Conservation (phyloP, 2,888 invertebrate species). For the Orchestes rusci region DNA sequence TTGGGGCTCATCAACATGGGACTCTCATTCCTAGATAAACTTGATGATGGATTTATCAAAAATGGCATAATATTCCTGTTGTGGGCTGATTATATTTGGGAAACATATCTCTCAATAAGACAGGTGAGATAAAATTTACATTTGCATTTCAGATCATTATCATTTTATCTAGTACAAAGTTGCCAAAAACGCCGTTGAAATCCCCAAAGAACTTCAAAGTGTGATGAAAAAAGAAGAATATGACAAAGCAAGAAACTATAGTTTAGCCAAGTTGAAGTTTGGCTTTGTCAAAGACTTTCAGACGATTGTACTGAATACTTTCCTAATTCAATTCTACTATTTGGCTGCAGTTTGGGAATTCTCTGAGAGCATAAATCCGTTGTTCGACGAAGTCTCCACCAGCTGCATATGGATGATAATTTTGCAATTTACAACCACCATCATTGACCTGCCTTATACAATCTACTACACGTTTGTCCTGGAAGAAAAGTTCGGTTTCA, state of each 20-base stretch:
- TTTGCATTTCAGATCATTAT: not conserved
- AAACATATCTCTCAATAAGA: slow-evolving; percentile 72
- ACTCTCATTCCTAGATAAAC: slow-evolving; percentile 5
- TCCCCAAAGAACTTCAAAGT: slow-evolving; percentile 69
- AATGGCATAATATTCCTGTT: slow-evolving; percentile 55
- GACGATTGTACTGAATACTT: slow-evolving; percentile 63
- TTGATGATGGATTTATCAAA: slow-evolving; percentile 39
- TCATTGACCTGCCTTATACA: slow-evolving; percentile 73
- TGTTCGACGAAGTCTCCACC: slow-evolving; percentile 62
- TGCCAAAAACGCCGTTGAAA: slow-evolving; percentile 58
- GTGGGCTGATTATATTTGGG: slow-evolving; percentile 76
- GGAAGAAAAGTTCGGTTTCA: slow-evolving; percentile 95
- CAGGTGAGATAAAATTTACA: slow-evolving; percentile 59
- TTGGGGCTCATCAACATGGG: no score
- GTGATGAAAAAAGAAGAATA: slow-evolving; percentile 81
- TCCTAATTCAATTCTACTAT: slow-evolving; percentile 57
- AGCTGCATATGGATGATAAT: slow-evolving; percentile 75
- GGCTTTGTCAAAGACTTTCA: slow-evolving; percentile 69
- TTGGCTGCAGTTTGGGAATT: slow-evolving; percentile 64
- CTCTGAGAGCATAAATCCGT: slow-evolving; percentile 54
- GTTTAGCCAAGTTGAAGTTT: slow-evolving; percentile 78
- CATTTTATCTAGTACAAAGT: slow-evolving; percentile 54
- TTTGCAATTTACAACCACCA: slow-evolving; percentile 59
- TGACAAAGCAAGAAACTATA: slow-evolving; percentile 82
- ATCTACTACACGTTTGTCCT: slow-evolving; percentile 87